Evolutionary conservation across 92 coral and sea anemone genomes (phyloP).

Genomic region (Parazoanthus atlanticus): DNA sequence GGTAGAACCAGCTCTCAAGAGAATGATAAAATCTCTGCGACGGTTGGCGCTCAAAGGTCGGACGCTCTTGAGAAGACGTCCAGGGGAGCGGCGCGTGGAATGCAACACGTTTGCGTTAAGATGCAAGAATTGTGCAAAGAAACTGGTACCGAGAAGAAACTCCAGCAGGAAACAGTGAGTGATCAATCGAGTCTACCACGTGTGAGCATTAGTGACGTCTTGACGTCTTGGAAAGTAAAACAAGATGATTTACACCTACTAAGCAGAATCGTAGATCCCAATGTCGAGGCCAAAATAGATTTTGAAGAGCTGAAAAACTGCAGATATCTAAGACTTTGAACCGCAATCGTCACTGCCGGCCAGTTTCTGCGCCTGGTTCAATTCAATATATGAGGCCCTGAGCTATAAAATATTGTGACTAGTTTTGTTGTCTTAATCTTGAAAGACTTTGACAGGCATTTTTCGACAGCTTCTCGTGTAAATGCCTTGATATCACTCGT

Average conservation of each 20-base stretch:
- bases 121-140: not conserved
- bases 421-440: no score
- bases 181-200: not conserved
- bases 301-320: constrained; percentile 14
- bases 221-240: constrained; percentile 23
- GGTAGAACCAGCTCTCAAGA: not conserved
- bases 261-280: not conserved
- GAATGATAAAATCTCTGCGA: not conserved
- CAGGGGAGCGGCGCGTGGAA: not conserved
- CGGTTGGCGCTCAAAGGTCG: not conserved
- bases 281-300: constrained; percentile 1
- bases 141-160: not conserved
- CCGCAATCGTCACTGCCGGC: not conserved
- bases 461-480: no score
- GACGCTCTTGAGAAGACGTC: not conserved
- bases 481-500: no score
- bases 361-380: not conserved
- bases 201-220: constrained; percentile 5
- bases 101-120: not conserved
- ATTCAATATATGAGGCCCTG: no score
- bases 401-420: no score
- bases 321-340: constrained; percentile 18
- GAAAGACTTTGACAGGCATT: no score
- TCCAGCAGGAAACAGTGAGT: not conserved
- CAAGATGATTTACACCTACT: not conserved